Evolutionary conservation across 2,888 invertebrate species (phyloP).

Genomic region (Orgyia antiqua): DNA sequence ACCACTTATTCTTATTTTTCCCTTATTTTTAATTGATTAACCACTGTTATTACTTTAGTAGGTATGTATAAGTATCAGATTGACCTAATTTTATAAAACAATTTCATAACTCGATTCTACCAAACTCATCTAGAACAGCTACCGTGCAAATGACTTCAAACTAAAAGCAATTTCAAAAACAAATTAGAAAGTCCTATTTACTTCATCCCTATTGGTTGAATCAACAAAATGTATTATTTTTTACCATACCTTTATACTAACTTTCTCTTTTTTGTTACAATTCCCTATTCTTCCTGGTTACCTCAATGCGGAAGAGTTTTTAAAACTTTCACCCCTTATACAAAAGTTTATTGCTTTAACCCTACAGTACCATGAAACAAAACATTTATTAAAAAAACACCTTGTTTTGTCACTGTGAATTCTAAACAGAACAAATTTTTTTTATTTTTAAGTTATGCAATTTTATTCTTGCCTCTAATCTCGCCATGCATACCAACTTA

Average conservation of each 20-base stretch:
- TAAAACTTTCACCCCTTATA: conserved; percentile 65
- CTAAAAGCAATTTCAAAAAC: conserved; percentile 42
- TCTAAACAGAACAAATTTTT: too few species aligned
- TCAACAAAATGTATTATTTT: conserved; percentile 45
- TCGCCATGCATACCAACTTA: too few species aligned
- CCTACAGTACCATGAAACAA: conserved; percentile 16
- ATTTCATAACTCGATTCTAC: too few species aligned
- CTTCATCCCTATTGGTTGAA: conserved; percentile 53
- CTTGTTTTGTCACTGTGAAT: too few species aligned
- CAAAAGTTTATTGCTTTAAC: conserved; percentile 39
- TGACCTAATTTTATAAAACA: too few species aligned
- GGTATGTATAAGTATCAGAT: too few species aligned
- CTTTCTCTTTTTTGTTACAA: conserved; percentile 76
- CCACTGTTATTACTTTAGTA: too few species aligned
- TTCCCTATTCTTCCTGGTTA: conserved; percentile 60
- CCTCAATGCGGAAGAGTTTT: conserved; percentile 65
- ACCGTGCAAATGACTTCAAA: conserved; percentile 56
- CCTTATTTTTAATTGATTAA: too few species aligned
- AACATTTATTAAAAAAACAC: too few species aligned
- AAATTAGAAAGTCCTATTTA: conserved; percentile 67
- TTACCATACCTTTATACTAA: conserved; percentile 47
- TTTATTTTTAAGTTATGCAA: too few species aligned
- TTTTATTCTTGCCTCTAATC: too few species aligned
- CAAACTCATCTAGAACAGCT: conserved; percentile 38
- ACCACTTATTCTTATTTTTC: too few species aligned